phyloP scores from a whole-genome alignment of 92 coral and sea anemone genomes.

The Pocillopora grandis region DNA sequence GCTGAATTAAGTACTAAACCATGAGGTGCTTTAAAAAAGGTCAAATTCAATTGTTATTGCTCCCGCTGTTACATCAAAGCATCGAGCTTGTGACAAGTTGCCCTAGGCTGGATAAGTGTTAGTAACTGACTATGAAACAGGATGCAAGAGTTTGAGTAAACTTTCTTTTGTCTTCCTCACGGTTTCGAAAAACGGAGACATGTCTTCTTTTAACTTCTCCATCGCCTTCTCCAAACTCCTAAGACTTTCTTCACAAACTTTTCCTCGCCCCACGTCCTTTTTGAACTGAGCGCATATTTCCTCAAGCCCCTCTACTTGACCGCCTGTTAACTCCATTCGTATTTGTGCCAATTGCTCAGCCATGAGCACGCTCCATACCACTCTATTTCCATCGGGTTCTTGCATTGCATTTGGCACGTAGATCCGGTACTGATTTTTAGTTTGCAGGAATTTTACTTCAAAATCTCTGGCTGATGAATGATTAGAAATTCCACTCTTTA shows the following conservation, averaged over 20 bases:
- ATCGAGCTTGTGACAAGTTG: too few species aligned
- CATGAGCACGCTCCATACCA: conserved; percentile 60
- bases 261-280: conserved; percentile 22
- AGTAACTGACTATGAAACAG: too few species aligned
- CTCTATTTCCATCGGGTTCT: conserved; percentile 33
- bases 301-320: conserved; percentile 8
- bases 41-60: too few species aligned
- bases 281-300: conserved; percentile 28
- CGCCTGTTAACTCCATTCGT: conserved; percentile 26
- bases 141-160: conserved; percentile 5
- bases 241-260: conserved; percentile 29
- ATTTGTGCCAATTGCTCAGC: conserved; percentile 54
- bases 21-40: too few species aligned
- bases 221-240: neutral
- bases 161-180: neutral
- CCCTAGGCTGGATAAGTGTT: too few species aligned
- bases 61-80: too few species aligned
- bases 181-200: neutral
- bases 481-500: conserved; percentile 45
- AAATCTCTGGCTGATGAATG: conserved; percentile 40
- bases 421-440: conserved; percentile 42
- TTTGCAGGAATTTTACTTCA: conserved; percentile 28
- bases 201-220: neutral
- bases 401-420: conserved; percentile 60
- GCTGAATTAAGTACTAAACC: too few species aligned